Percentiles rank a stretch among this genome's conserved stretches.
Conservation (phyloP, 2,113 vertebrate genomes). For the Pluvialis apricaria region DNA sequence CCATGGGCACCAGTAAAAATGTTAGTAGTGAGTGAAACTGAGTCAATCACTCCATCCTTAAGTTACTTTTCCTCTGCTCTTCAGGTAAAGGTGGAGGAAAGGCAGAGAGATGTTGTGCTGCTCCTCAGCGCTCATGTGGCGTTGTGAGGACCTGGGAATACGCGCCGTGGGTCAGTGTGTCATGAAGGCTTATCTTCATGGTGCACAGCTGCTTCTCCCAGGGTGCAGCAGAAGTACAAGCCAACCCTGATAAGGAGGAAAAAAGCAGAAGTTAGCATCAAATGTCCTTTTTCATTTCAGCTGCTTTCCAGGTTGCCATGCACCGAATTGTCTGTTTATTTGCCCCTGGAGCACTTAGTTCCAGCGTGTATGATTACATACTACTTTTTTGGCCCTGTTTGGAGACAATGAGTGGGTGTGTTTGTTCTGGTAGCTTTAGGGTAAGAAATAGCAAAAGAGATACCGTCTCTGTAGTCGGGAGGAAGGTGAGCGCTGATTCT, state of each 20-base stretch:
- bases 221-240: constrained; percentile 15
- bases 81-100: not conserved
- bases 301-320: constrained; percentile 21
- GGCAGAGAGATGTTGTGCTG: not conserved
- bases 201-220: not conserved
- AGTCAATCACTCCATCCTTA: not conserved
- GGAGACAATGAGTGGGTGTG: constrained; percentile 28
- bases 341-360: constrained; percentile 35
- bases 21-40: rapidly evolving
- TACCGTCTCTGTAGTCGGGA: not conserved
- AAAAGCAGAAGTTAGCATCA: not conserved
- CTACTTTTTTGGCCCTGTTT: constrained; percentile 21
- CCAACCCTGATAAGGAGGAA: not conserved
- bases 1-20: not conserved
- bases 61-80: not conserved
- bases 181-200: not conserved
- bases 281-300: constrained; percentile 14
- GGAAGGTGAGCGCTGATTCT: not conserved
- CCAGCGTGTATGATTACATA: not conserved
- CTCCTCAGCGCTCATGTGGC: not conserved
- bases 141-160: not conserved
- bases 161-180: not conserved
- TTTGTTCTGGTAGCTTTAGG: constrained; percentile 49
- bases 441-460: constrained; percentile 13
- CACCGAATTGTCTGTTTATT: constrained; percentile 10